These are phyloP conservation scores for Sympetrum striolatum DNA, from an alignment of 2,888 invertebrate genomes.

Conservation along the genomic window DNA sequence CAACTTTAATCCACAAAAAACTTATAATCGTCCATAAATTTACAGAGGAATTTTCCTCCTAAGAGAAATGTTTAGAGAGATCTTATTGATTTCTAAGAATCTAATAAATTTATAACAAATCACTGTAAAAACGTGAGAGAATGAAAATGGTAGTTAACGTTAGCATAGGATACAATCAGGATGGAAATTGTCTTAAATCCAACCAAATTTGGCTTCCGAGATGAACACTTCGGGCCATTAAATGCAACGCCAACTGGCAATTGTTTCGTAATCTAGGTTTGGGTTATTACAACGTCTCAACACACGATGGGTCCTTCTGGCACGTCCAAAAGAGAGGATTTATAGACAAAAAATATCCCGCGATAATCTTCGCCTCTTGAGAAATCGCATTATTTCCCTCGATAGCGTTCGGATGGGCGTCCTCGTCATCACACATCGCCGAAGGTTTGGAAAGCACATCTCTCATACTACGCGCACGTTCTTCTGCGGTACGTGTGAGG, in stretches of 20 bases:
- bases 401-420: neutral
- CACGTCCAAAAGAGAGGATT: neutral
- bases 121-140: too few species aligned
- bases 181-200: too few species aligned
- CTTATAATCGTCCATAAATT: too few species aligned
- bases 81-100: too few species aligned
- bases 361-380: neutral
- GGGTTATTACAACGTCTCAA: neutral
- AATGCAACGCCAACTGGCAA: neutral
- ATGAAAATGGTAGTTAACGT: too few species aligned
- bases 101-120: too few species aligned
- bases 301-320: neutral
- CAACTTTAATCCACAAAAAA: too few species aligned
- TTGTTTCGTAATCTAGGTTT: neutral
- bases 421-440: neutral
- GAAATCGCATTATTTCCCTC: neutral
- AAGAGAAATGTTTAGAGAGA: too few species aligned
- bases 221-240: too few species aligned
- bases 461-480: neutral
- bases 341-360: neutral
- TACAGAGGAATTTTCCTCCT: too few species aligned
- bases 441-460: neutral
- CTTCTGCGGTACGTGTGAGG: neutral
- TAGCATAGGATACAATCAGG: too few species aligned
- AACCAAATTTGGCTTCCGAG: too few species aligned